Evolutionary conservation across 2,888 invertebrate species (phyloP).

Genomic region (Protophormia terraenovae): DNA sequence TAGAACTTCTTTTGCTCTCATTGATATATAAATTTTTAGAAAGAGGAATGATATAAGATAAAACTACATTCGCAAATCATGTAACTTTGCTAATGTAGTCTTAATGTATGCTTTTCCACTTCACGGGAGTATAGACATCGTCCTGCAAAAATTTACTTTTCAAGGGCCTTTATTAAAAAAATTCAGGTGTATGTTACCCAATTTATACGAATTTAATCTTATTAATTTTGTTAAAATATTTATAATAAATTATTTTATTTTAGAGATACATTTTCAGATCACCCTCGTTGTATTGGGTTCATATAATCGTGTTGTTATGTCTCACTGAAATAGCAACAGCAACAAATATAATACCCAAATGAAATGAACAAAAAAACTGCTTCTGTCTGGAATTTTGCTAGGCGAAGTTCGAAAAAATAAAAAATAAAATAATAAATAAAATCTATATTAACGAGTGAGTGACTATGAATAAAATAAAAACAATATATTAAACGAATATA

Average conservation of each 20-base stretch:
- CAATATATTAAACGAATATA: background rate
- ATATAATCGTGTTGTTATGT: constrained; percentile 48
- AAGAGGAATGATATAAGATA: too few species aligned
- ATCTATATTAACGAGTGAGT: background rate
- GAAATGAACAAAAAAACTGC: constrained; percentile 30
- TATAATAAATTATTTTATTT: background rate
- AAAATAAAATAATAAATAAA: background rate
- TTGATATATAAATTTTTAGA: too few species aligned
- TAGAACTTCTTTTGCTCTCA: too few species aligned
- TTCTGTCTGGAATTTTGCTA: constrained; percentile 60
- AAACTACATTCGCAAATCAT: too few species aligned
- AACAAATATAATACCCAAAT: background rate
- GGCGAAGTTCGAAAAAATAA: constrained; percentile 23
- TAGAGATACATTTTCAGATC: background rate
- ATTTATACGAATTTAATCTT: too few species aligned
- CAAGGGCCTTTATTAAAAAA: too few species aligned
- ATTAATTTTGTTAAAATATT: too few species aligned
- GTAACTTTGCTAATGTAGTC: too few species aligned
- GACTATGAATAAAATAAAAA: background rate
- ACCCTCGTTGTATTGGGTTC: constrained; percentile 13
- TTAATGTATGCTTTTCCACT: too few species aligned
- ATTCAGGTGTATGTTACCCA: too few species aligned
- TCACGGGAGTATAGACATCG: too few species aligned
- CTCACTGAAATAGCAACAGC: constrained; percentile 32
- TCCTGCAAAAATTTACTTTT: too few species aligned